Base-by-base conservation (phyloP, 2,797 vertebrate species). In the Etheostoma perlongum region DNA sequence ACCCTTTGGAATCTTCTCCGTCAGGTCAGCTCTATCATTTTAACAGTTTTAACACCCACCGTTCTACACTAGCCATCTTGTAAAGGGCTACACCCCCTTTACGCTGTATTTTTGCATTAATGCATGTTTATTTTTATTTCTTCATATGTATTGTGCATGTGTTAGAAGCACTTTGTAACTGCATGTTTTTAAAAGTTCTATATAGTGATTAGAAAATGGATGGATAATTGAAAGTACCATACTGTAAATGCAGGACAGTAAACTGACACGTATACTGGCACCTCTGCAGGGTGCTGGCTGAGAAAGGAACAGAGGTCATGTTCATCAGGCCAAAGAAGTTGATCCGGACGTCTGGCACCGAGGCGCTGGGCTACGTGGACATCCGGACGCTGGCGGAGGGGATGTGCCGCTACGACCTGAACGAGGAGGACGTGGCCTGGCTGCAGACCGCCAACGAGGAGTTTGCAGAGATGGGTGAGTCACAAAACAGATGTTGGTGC, bases 381-480 rank as follows among this genome's bases (percentile, higher is more conserved):
- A 96, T 98, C 74, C 94, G 94, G 2, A 96, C 97, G 0, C 93
- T 99, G 85, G 97, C 98, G 0, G 97, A 99, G 58, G 95, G 95
- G 0, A 88, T 95, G 53, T 99, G 98, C 59, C 97, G 97, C 53
- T 99, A 99, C 0, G 97, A 99, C 88, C 95, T 99, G 85, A 96
- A 96, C 2, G 97, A 99, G 16, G 93, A 96, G 85, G 98, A 99
- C 0, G 96, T 96, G 0, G 92, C 95, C 0, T 99, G 98, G 98
- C 92, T 99, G 90, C 96, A 97, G 4, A 81, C 96, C 25, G 92
- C 94, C 92, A 99, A 99, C n/a, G 86, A 96, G 73, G 97, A 99
- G 71, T 96, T 99, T 79, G 94, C 84, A 53, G 95, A 96, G 78
- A 98, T 98, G 98, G 97, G 98, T 99, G 91, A 96, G 97, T 78